Evolutionary conservation across 2,113 vertebrate species (phyloP).

Genomic region (Poicephalus meyeri): DNA sequence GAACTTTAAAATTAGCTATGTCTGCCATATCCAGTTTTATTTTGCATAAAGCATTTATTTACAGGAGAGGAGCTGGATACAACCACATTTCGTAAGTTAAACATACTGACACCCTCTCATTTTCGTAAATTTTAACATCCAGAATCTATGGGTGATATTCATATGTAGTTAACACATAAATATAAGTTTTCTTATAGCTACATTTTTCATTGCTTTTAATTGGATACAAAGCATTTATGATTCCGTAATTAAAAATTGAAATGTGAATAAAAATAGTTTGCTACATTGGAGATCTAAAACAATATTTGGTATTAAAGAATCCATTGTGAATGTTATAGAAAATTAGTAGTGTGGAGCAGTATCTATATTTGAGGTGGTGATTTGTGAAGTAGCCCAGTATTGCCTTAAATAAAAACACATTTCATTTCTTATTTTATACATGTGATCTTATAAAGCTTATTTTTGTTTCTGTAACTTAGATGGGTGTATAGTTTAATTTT

Average conservation of each 20-base stretch:
- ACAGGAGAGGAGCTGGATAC: constrained; percentile 65
- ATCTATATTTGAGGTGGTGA: constrained; percentile 85
- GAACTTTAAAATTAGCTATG: constrained; percentile 75
- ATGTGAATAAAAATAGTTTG: constrained; percentile 82
- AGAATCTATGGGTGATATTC: constrained; percentile 63
- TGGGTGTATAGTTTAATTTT: constrained; percentile 81
- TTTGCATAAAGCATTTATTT: constrained; percentile 76
- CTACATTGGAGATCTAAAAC: constrained; percentile 78
- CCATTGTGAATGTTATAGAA: constrained; percentile 83
- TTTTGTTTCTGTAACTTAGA: constrained; percentile 78
- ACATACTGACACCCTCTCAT: constrained; percentile 56
- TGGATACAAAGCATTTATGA: constrained; percentile 74
- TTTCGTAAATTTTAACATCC: constrained; percentile 75
- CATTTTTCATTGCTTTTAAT: constrained; percentile 72
- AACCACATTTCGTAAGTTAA: constrained; percentile 70
- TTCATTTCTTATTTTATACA: constrained; percentile 86
- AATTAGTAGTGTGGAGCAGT: constrained; percentile 83
- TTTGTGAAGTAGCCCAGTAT: constrained; percentile 89
- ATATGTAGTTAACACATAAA: constrained; percentile 71
- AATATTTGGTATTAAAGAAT: constrained; percentile 78
- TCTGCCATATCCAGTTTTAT: constrained; percentile 75
- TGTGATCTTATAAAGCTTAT: constrained; percentile 80
- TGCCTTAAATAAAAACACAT: constrained; percentile 89
- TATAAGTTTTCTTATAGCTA: constrained; percentile 72
- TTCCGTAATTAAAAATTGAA: constrained; percentile 76